Evolutionary conservation across 2,113 vertebrate genomes (phyloP).

Genomic region (Plestiodon gilberti): DNA sequence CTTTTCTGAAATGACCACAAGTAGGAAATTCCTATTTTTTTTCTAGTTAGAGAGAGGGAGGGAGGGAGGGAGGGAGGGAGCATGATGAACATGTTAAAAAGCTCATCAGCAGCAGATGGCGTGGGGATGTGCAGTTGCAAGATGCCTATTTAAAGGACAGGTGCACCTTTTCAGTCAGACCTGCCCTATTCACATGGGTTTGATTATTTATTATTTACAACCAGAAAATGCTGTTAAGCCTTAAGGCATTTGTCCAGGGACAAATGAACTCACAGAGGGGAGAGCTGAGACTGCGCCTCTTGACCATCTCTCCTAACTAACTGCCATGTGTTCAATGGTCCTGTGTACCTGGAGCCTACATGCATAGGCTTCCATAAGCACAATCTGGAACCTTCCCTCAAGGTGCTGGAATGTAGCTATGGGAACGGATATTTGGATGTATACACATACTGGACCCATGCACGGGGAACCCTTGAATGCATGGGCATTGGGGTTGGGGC

Average conservation of each 20-base stretch:
- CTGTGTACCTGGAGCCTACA: neutral
- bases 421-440: neutral
- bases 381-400: neutral
- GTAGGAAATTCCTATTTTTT: constrained; percentile 67
- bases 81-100: constrained; percentile 23
- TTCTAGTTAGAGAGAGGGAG: constrained; percentile 4
- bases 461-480: neutral
- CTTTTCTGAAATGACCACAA: constrained; percentile 65
- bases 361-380: neutral
- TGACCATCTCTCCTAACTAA: neutral
- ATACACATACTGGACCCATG: neutral
- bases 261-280: neutral
- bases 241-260: neutral
- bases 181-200: neutral
- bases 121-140: neutral
- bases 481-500: neutral
- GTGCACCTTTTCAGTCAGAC: too few species aligned
- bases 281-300: neutral
- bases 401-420: neutral
- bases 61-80: fast-evolving
- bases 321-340: neutral
- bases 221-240: neutral
- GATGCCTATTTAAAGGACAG: neutral
- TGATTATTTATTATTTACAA: neutral
- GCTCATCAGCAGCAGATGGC: constrained; percentile 39